Base-by-base conservation (phyloP, 2,888 invertebrate species). In the Ectobius pallidus region DNA sequence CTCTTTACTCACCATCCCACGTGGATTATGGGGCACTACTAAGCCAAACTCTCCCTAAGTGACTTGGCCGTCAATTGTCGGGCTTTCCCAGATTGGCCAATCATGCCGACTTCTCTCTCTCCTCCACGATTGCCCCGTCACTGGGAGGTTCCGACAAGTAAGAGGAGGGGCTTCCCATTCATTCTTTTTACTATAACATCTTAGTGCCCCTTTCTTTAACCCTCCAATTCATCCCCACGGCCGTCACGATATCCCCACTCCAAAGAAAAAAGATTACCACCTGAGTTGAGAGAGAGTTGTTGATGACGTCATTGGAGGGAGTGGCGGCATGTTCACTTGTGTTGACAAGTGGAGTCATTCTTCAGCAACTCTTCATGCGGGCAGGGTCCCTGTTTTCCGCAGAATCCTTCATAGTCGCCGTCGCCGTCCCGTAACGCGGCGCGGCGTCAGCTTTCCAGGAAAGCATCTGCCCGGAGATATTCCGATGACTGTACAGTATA, bases 151-250 rank as follows among this genome's bases (percentile, higher is more conserved):
- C 32, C 62, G 70, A 44, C n/a, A n/a, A 30, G 44, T 25, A 49
- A 67, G 69, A 67, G 74, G 70, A 68, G 74, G 72, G 72, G 70
- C 71, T 49, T 63, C 39, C 70, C 74, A 74, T 74, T 74, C 72
- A 74, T 72, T 62, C 69, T 62, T 71, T 73, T 73, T 73, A 73
- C 73, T 73, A 73, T 39, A 70, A 71, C 30, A 25, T 49, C 30
- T 32, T 30, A 18, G 67, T 27, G 68, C 18, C 39, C 39, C 63
- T 39, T 22, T 20, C 39, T 3, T 4, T 20, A 1, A 22, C 3
- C 39, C 42, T 34, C 63, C 63, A n/a, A n/a, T 61, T 30, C 32
- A 7, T 11, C 61, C 18, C 16, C 14, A 34, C 61, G 30, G 3
- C 16, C 18, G 14, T 16, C 49, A 49, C 49, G 9, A 20, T 9